phyloP scores from a whole-genome alignment of 2,797 vertebrate genomes.

The Euphonia xanthogaster region DNA sequence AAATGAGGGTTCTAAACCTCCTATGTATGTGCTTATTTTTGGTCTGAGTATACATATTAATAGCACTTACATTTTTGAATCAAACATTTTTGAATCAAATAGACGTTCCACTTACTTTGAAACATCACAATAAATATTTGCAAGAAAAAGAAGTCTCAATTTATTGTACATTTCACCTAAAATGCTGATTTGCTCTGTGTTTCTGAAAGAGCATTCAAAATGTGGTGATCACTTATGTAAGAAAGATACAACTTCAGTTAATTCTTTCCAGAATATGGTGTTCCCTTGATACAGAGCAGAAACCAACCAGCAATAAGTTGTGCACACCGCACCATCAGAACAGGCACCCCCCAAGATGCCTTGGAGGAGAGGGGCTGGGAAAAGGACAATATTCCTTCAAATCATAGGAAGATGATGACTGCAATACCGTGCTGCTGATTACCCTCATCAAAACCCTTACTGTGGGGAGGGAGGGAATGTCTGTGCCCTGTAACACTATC shows the following conservation, averaged over 20 bases:
- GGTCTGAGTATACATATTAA: neutral
- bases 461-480: too few species aligned
- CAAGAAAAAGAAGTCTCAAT: neutral
- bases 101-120: neutral
- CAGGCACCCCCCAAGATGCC: neutral
- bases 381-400: neutral
- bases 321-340: neutral
- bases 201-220: neutral
- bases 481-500: rapidly evolving
- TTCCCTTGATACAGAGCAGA: neutral
- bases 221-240: neutral
- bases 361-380: neutral
- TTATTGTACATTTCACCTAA: neutral
- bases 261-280: neutral
- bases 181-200: neutral
- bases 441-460: neutral
- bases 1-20: neutral
- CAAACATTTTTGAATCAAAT: neutral
- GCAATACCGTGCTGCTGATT: too few species aligned
- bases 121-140: neutral
- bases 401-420: neutral
- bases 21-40: neutral
- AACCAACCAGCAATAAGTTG: neutral
- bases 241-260: neutral
- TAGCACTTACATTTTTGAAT: neutral